A percentile compares a stretch with the other conserved stretches of the same genome.
These are phyloP conservation scores for Latrodectus geometricus DNA, from an alignment of 1,140 invertebrate species.

Conservation along the genomic window DNA sequence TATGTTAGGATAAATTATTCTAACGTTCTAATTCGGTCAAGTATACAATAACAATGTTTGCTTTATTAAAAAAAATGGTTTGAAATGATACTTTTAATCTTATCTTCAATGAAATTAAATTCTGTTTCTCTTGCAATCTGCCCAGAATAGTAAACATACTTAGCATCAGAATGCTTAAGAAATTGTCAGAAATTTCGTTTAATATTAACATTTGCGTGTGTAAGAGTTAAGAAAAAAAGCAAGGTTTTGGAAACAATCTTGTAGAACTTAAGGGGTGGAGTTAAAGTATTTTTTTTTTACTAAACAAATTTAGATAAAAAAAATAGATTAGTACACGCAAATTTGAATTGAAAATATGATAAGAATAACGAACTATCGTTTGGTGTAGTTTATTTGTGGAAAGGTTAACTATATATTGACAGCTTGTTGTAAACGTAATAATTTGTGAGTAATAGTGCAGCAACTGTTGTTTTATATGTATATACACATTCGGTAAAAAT, in stretches of 20 bases:
- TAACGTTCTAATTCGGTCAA: too few species aligned
- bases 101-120: not conserved
- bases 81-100: not conserved
- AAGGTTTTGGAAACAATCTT: slow-evolving; percentile 8
- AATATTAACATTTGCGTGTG: not conserved
- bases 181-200: not conserved
- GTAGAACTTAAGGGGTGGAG: not conserved
- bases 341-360: not conserved
- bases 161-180: slow-evolving; percentile 1
- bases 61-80: too few species aligned
- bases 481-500: too few species aligned
- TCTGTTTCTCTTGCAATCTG: not conserved
- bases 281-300: not conserved
- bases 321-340: not conserved
- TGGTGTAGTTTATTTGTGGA: not conserved
- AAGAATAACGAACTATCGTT: not conserved
- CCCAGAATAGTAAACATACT: not conserved
- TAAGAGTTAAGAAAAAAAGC: not conserved
- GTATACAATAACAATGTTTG: too few species aligned
- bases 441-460: too few species aligned
- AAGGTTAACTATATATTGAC: not conserved
- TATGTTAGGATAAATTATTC: too few species aligned
- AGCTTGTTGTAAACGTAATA: too few species aligned
- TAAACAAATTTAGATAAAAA: not conserved
- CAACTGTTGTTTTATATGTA: too few species aligned